These are phyloP conservation scores for Arenaria interpres DNA, from an alignment of 2,113 vertebrate species.

Conservation along the genomic window DNA sequence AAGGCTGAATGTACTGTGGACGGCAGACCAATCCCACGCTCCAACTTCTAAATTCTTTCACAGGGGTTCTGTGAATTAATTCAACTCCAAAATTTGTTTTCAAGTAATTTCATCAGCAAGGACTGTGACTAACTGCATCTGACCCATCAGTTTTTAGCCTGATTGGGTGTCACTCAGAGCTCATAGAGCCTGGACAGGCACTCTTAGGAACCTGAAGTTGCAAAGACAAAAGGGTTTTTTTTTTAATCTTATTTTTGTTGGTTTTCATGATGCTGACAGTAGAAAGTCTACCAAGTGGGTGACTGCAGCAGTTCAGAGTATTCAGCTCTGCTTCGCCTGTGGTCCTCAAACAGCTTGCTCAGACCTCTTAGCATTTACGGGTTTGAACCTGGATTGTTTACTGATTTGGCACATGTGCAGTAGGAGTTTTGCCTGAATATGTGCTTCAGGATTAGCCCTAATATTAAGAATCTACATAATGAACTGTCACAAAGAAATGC, in stretches of 20 bases:
- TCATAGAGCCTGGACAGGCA: neutral
- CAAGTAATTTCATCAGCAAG: neutral
- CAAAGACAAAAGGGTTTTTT: neutral
- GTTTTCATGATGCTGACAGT: neutral
- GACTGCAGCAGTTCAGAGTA: neutral
- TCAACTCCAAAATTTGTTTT: neutral
- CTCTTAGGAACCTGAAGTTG: neutral
- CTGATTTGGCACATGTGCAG: neutral
- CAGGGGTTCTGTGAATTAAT: neutral
- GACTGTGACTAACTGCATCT: neutral
- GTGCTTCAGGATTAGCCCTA: neutral
- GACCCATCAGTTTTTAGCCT: neutral
- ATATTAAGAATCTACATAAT: constrained; percentile 2
- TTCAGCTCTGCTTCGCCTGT: neutral
- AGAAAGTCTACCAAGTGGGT: neutral
- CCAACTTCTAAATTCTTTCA: neutral
- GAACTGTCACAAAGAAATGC: constrained; percentile 25
- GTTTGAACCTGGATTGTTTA: neutral
- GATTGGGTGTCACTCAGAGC: neutral
- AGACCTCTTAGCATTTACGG: neutral
- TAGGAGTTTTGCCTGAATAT: neutral
- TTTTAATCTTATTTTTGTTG: neutral
- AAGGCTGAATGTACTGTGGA: neutral
- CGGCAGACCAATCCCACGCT: neutral
- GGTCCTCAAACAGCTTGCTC: neutral